A percentile compares a stretch with the other conserved stretches of the same genome.
phyloP scores from a whole-genome alignment of 2,888 invertebrate species.

The Apotomis betuletana region DNA sequence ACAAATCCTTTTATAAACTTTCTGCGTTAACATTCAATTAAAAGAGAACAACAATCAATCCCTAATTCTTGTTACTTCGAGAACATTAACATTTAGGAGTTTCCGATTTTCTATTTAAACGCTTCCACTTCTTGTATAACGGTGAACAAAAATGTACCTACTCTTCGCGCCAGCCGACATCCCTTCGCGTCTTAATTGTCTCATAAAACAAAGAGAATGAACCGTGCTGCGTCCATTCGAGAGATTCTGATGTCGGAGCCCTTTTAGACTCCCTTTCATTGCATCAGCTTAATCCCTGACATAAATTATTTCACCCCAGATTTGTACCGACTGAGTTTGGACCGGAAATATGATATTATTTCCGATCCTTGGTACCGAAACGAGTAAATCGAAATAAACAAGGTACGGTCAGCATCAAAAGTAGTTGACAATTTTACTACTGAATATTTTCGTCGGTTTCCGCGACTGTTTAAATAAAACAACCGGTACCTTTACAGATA shows the following conservation, averaged over 20 bases:
- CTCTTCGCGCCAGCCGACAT: conserved; percentile 60
- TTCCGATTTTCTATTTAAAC: conserved; percentile 71
- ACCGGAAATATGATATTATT: conserved; percentile 50
- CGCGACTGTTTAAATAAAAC: no score
- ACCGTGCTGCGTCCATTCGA: conserved; percentile 57
- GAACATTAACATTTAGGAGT: conserved; percentile 64
- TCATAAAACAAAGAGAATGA: conserved; percentile 73
- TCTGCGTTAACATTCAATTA: conserved; percentile 37
- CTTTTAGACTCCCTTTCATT: conserved; percentile 56
- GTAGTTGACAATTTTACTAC: no score
- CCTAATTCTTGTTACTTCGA: conserved; percentile 52
- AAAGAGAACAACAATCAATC: conserved; percentile 37
- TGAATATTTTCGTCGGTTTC: no score
- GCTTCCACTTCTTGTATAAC: conserved; percentile 64
- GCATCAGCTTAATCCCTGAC: conserved; percentile 56
- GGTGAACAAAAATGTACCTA: conserved; percentile 64
- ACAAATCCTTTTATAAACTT: conserved; percentile 27
- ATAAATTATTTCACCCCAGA: conserved; percentile 57
- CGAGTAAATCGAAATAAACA: no score
- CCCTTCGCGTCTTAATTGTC: conserved; percentile 69
- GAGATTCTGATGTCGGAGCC: conserved; percentile 52
- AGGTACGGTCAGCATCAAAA: no score
- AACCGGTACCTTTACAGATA: no score
- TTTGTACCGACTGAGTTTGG: conserved; percentile 49
- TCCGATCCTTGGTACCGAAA: neutral